Base-by-base conservation (phyloP, 2,888 invertebrate genomes). In the Ectemnius cavifrons region DNA sequence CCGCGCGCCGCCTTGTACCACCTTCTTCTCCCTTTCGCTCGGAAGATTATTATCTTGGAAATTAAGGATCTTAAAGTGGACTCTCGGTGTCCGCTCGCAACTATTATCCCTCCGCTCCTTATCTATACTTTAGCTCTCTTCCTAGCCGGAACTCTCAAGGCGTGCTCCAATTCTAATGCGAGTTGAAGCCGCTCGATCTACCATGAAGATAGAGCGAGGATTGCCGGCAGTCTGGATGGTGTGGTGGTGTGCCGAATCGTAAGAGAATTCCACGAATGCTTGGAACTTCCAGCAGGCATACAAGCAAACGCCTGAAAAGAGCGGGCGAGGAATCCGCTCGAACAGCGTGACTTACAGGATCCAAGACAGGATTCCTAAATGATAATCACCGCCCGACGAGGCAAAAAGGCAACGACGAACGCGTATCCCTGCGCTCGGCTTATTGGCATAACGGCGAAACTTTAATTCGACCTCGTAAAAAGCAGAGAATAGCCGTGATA, bases 391-490 rank as follows among this genome's bases (percentile, higher is more conserved):
- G 1, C 16, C 52, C 16, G 16, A 16, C 52, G 1, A 52, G 52
- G 16, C 52, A 52, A 52, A 52, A 52, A 52, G 16, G 5, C 18
- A 56, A 0, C 56, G 18, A 6, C n/a, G 59, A 59, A 20, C 59
- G 59, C 28, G 23, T 27, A 59, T 23, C 13, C 13, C 18, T 45
- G 61, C 4, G 27, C 37, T 11, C 5, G 61, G 52, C 52, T 52
- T 52, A 16, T 52, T 16, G 16, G 49, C 52, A 64, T 56, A 64
- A 64, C 63, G 56, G 28, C 47, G 63, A 64, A 64, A 64, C 27
- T 64, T 64, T 64, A 64, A 64, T 64, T 64, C 28, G 52, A 14
- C 18, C 47, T 52, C 52, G 52, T n/a, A n/a, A 16, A 16, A 52
- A 52, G 1, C 18, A n/a, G 16, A 1, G 28, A n/a, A 27, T 4